Conservation (phyloP, 2,113 vertebrate genomes). For the Agapornis roseicollis region DNA sequence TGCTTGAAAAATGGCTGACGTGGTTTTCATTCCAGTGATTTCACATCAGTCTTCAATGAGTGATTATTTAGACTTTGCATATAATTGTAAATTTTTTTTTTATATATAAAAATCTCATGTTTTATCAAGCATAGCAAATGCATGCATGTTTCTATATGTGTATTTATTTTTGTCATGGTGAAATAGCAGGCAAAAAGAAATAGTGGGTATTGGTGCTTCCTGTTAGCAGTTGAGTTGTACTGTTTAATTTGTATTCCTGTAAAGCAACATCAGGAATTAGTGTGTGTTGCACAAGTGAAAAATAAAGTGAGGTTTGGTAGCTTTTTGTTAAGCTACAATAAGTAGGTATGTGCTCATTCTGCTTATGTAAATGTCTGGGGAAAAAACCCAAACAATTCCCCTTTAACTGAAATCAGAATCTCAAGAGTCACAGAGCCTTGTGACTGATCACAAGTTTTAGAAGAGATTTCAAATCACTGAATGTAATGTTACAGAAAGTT, state of each 20-base stretch:
- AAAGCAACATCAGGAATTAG: not conserved
- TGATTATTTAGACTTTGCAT: not conserved
- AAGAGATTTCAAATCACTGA: not conserved
- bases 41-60: not conserved
- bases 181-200: not conserved
- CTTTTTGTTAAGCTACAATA: not conserved
- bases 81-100: not conserved
- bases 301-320: not conserved
- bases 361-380: not conserved
- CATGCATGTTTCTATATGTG: rapidly evolving
- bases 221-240: not conserved
- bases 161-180: not conserved
- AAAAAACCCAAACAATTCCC: not conserved
- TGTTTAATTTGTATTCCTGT: not conserved
- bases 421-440: conserved; percentile 36
- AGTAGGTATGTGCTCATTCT: not conserved
- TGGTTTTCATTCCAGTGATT: not conserved
- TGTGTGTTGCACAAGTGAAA: not conserved
- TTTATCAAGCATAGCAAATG: not conserved
- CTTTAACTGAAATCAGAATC: conserved; percentile 25
- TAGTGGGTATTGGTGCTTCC: not conserved
- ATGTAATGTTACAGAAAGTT: conserved; percentile 14
- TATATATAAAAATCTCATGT: not conserved
- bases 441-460: conserved; percentile 63
- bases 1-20: not conserved